Percentiles rank a stretch among this genome's conserved stretches.
These are phyloP conservation scores for Stigmatopora nigra DNA, from an alignment of 2,113 vertebrate genomes.

Conservation along the genomic window DNA sequence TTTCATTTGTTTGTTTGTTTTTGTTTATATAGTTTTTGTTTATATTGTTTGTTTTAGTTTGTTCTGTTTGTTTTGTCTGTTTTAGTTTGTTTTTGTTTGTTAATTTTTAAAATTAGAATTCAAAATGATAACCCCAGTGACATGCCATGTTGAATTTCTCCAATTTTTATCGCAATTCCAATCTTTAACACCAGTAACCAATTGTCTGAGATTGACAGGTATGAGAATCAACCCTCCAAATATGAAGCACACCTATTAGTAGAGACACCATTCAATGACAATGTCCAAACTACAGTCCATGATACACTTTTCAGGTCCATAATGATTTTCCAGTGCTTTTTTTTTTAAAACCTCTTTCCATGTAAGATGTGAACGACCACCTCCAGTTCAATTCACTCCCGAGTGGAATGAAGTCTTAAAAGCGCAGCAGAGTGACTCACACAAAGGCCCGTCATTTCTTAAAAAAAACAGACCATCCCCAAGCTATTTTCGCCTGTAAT, in stretches of 20 bases:
- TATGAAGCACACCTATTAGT: background rate
- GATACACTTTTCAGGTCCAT: background rate
- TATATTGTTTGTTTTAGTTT: too few species aligned
- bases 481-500: constrained; percentile 42
- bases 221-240: background rate
- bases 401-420: constrained; percentile 23
- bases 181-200: too few species aligned
- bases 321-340: background rate
- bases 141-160: too few species aligned
- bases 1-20: too few species aligned
- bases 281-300: background rate
- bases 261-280: background rate
- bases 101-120: too few species aligned
- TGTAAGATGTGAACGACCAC: background rate
- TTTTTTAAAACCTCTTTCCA: background rate
- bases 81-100: too few species aligned
- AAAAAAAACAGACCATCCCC: constrained; percentile 27
- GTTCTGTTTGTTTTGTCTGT: too few species aligned
- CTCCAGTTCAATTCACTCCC: background rate
- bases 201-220: too few species aligned
- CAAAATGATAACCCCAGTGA: too few species aligned
- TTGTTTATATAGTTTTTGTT: too few species aligned
- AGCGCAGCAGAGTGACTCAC: constrained; percentile 16
- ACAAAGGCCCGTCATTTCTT: constrained; percentile 51
- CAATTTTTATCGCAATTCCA: too few species aligned